Evolutionary conservation across 2,797 vertebrate genomes (phyloP).

Genomic region (Muscicapa striata): DNA sequence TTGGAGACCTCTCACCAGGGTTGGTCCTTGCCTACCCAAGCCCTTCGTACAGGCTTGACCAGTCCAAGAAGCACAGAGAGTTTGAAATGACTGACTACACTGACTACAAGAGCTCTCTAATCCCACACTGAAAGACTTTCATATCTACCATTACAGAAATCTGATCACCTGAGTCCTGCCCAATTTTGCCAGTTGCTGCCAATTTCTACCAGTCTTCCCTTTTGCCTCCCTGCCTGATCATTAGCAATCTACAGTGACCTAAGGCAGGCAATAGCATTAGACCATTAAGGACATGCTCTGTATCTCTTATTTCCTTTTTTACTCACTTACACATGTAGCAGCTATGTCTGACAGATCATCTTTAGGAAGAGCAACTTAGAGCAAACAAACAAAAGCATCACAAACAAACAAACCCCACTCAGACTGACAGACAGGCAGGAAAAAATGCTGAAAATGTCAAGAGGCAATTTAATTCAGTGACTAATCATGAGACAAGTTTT

Average conservation of each 20-base stretch:
- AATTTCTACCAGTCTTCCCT: neutral
- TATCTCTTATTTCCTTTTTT: neutral
- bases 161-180: neutral
- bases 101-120: neutral
- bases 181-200: neutral
- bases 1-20: neutral
- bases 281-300: neutral
- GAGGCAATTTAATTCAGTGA: neutral
- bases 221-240: neutral
- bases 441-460: neutral
- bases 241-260: neutral
- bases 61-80: neutral
- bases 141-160: neutral
- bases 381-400: neutral
- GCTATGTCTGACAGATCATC: neutral
- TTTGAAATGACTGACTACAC: neutral
- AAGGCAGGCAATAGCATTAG: neutral
- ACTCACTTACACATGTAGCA: neutral
- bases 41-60: neutral
- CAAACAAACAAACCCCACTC: neutral
- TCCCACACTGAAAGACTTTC: neutral
- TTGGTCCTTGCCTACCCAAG: neutral
- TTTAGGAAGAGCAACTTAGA: neutral
- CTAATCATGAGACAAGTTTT: neutral
- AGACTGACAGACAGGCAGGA: accelerated